phyloP scores from a whole-genome alignment of 2,888 invertebrate genomes.

The Yponomeuta cagnagella region DNA sequence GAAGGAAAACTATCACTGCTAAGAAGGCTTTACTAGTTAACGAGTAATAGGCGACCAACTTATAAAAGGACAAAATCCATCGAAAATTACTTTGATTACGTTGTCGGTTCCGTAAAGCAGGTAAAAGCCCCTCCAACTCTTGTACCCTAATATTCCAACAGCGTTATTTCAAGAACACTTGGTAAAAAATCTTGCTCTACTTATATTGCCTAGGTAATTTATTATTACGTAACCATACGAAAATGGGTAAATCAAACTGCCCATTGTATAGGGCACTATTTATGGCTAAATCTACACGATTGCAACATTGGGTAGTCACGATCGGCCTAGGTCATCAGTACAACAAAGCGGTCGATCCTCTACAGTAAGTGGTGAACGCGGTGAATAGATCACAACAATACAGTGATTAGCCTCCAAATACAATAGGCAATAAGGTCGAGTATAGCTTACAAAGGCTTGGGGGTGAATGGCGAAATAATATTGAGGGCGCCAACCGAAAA shows the following conservation, averaged over 20 bases:
- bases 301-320: not conserved
- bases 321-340: not conserved
- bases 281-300: not conserved
- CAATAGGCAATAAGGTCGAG: not conserved
- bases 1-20: too few relatives aligned
- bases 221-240: too few relatives aligned
- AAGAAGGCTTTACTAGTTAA: too few relatives aligned
- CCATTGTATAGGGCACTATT: not conserved
- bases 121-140: too few relatives aligned
- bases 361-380: not conserved
- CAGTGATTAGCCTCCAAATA: not conserved
- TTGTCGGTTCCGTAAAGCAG: too few relatives aligned
- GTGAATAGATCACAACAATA: not conserved
- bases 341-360: not conserved
- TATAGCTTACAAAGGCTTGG: not conserved
- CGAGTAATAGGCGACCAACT: too few relatives aligned
- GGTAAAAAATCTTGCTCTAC: too few relatives aligned
- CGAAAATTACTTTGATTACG: too few relatives aligned
- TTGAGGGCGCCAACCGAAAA: not conserved
- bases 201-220: too few relatives aligned
- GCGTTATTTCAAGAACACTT: too few relatives aligned
- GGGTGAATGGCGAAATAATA: not conserved
- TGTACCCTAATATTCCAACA: too few relatives aligned
- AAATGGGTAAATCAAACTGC: not conserved
- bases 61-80: too few relatives aligned